phyloP scores from a whole-genome alignment of 2,113 vertebrate genomes.

The Pimephales promelas region DNA sequence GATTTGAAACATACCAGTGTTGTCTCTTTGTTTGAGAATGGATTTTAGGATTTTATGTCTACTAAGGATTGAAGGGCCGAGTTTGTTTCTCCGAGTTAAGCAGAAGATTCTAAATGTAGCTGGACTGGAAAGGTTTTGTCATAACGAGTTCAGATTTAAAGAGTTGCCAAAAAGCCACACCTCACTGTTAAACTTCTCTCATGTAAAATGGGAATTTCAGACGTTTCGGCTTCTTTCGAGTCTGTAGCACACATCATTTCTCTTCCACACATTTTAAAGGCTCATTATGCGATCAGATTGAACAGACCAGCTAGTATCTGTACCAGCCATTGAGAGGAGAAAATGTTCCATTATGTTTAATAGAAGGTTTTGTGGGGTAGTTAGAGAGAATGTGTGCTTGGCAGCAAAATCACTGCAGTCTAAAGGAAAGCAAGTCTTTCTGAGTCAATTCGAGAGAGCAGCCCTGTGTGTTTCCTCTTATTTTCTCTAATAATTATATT shows the following conservation, averaged over 20 bases:
- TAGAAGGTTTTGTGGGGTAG: conserved; percentile 11
- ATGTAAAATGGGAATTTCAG: not conserved
- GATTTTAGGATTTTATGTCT: not conserved
- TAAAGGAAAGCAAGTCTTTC: conserved; percentile 3
- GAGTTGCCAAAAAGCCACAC: conserved; percentile 20
- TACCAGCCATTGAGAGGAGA: conserved; percentile 12
- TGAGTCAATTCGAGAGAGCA: not conserved
- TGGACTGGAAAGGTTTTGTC: conserved; percentile 4
- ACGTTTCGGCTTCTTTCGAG: not conserved
- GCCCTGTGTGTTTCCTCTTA: not conserved
- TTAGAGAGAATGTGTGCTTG: conserved; percentile 7
- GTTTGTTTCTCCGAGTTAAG: not conserved
- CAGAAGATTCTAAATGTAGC: not conserved
- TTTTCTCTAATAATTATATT: not conserved
- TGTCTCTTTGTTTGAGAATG: not conserved
- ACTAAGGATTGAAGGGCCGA: not conserved
- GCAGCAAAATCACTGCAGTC: conserved; percentile 24
- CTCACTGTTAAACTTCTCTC: not conserved
- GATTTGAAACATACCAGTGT: not conserved
- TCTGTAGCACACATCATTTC: conserved; percentile 8
- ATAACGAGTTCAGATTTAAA: not conserved
- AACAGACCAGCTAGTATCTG: conserved; percentile 5
- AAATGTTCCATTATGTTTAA: conserved; percentile 34
- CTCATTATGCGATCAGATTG: not conserved
- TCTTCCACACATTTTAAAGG: conserved; percentile 8